Conservation (phyloP, 2,888 invertebrate species). For the Amphipoea lucens region DNA sequence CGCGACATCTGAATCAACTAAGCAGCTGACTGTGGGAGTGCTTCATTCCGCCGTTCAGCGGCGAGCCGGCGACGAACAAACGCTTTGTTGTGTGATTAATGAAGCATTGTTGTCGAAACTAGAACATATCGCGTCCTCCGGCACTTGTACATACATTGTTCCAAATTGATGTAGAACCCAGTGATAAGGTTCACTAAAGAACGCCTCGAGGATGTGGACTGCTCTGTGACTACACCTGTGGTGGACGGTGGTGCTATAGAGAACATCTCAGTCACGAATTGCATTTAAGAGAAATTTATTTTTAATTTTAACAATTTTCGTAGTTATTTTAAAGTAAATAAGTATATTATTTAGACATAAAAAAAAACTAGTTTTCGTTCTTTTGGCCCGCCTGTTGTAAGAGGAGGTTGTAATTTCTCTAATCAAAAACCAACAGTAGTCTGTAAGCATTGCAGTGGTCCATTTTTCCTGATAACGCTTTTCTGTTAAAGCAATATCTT, state of each 20-base stretch:
- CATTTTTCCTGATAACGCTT: not conserved
- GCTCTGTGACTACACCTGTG: no score
- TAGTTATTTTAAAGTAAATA: no score
- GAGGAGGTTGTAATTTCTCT: not conserved
- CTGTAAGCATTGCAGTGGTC: not conserved
- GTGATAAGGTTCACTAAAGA: not conserved
- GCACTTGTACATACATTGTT: not conserved
- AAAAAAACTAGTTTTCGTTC: not conserved
- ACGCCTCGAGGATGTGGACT: not conserved
- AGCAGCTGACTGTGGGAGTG: constrained; percentile 7
- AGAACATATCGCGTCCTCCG: constrained; percentile 21
- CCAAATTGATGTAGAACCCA: constrained; percentile 4
- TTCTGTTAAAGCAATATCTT: not conserved
- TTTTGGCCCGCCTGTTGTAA: not conserved
- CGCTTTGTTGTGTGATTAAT: constrained; percentile 24
- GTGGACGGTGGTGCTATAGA: no score
- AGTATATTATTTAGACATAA: no score
- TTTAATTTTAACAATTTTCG: no score
- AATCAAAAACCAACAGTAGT: not conserved
- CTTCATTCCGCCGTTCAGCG: not conserved
- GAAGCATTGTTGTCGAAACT: constrained; percentile 38
- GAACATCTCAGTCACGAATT: no score
- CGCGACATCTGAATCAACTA: constrained; percentile 27
- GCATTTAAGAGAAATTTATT: not conserved
- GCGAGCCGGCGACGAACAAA: not conserved